phyloP scores from a whole-genome alignment of 2,113 vertebrate species.

The Paedocypris sp. region DNA sequence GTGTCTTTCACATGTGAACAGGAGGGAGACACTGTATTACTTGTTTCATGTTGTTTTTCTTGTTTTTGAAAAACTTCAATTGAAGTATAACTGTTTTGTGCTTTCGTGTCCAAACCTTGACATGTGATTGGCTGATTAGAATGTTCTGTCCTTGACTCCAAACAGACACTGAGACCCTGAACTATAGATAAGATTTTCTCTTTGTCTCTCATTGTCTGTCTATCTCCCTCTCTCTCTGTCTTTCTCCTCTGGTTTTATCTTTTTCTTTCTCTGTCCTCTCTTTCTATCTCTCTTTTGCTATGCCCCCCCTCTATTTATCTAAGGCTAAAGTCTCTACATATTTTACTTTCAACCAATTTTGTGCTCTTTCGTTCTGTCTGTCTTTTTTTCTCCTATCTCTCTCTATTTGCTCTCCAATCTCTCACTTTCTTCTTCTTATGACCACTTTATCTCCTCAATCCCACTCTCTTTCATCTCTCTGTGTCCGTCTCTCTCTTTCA shows the following conservation, averaged over 20 bases:
- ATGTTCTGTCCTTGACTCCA: not conserved
- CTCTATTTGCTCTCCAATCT: too few relatives aligned
- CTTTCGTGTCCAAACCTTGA: not conserved
- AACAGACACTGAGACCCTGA: not conserved
- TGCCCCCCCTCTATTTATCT: too few relatives aligned
- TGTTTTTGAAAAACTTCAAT: not conserved
- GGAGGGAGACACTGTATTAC: too few relatives aligned
- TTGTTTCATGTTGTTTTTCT: not conserved
- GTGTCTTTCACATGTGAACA: too few relatives aligned
- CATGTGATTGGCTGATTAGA: not conserved
- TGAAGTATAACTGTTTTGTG: not conserved
- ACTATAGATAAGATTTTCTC: too few relatives aligned
- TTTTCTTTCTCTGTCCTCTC: not conserved
- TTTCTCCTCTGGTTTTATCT: too few relatives aligned
- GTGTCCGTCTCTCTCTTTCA: too few relatives aligned
- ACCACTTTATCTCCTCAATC: constrained; percentile 9
- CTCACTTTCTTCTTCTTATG: constrained; percentile 16
- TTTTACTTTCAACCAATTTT: too few relatives aligned
- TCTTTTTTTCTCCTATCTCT: too few relatives aligned
- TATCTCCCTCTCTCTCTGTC: not conserved
- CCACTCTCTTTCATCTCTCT: too few relatives aligned
- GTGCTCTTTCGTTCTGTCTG: too few relatives aligned
- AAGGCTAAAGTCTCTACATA: too few relatives aligned
- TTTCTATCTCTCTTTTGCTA: not conserved
- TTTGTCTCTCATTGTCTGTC: not conserved